Evolutionary conservation across 1,140 invertebrate species (phyloP).

Genomic region (Polypedilum pembai): DNA sequence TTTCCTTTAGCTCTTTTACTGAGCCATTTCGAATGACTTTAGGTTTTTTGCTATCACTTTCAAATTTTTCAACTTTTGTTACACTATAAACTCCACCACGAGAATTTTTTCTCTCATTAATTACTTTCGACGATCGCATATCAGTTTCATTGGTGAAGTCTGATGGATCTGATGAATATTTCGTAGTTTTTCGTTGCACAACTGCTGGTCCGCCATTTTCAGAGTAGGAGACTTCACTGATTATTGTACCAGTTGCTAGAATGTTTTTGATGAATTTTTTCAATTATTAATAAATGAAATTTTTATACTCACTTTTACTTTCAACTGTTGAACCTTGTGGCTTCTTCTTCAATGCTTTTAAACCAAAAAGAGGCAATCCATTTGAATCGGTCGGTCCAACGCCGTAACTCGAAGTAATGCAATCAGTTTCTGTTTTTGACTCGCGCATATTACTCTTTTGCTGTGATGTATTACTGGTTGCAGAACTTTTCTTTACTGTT

Average conservation of each 20-base stretch:
- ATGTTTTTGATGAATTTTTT: constrained; percentile 32
- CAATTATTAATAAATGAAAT: constrained; percentile 29
- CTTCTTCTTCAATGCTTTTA: constrained; percentile 60
- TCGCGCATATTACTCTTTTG: constrained; percentile 35
- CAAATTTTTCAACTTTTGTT: constrained; percentile 36
- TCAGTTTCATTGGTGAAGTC: constrained; percentile 34
- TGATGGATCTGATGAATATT: constrained; percentile 55
- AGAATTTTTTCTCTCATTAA: constrained; percentile 26
- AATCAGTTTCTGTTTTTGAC: constrained; percentile 41
- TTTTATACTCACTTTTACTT: constrained; percentile 27
- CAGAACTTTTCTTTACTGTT: constrained; percentile 29
- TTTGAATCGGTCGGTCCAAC: constrained; percentile 71
- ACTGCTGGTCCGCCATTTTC: constrained; percentile 57
- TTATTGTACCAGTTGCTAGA: constrained; percentile 57
- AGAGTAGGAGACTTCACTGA: constrained; percentile 56
- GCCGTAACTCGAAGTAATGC: constrained; percentile 71
- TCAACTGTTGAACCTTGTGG: constrained; percentile 37
- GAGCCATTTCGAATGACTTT: constrained; percentile 56
- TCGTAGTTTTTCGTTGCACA: constrained; percentile 55
- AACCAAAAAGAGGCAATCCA: constrained; percentile 65
- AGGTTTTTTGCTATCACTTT: constrained; percentile 32
- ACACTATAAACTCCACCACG: constrained; percentile 35
- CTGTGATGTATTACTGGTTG: constrained; percentile 31
- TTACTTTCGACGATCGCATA: constrained; percentile 31
- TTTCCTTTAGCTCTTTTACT: constrained; percentile 62